Base-by-base conservation (phyloP, 1,140 invertebrate species). In the Drosophila truncata region DNA sequence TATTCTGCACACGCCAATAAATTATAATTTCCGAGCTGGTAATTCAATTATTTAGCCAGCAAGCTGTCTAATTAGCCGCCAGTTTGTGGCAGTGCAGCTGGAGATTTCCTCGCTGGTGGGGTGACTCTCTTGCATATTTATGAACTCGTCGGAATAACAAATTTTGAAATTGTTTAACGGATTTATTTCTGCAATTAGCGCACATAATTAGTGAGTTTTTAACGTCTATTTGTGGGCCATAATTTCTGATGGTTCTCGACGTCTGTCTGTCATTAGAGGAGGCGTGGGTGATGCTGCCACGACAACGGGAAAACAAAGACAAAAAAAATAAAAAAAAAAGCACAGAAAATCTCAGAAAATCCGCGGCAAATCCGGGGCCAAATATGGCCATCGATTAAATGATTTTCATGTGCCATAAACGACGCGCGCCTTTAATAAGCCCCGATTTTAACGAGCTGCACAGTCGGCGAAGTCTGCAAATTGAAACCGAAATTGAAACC, bases 361-460 rank as follows among this genome's bases (percentile, higher is more conserved):
- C 50, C 74, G 80, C 80, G 47, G 65, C 61, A 67, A 64, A 71
- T 67, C 71, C 80, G 50, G 72, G 66, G 55, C 82, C 82, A 81
- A 85, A 87, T 84, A 88, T 88, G 84, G 84, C 72, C 84, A 83
- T 74, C 83, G 83, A 87, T 87, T 87, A 87, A 87, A 88, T 84
- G 80, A 88, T 87, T 87, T 87, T 87, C 84, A 87, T 87, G 84
- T 84, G 84, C 84, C 84, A 87, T 87, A 87, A 87, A 87, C 84
- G 84, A 88, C 78, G 84, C 82, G 84, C 75, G 84, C 84, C 84
- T 87, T 88, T 87, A 87, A 87, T 87, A 87, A 87, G 80, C 80
- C 80, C 73, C 72, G 61, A 52, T 59, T 88, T 88, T 87, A 87
- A 87, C 84, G 80, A 87, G 84, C 84, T 87, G 76, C 84, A 49